A percentile compares a stretch with the other conserved stretches of the same genome.
Conservation (phyloP, 2,888 invertebrate genomes). For the Leucoma salicis region DNA sequence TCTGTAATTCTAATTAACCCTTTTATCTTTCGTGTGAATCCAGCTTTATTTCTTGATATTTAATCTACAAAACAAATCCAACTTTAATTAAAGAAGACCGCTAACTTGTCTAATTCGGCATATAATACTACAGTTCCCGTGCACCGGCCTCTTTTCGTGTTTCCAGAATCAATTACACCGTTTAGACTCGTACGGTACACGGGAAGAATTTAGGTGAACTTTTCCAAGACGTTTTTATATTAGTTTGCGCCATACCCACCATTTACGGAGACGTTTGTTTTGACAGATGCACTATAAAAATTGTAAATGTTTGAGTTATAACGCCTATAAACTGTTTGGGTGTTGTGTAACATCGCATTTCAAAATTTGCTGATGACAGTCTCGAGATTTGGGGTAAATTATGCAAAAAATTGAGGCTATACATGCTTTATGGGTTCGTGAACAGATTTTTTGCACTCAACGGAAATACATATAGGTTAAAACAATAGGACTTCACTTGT, state of each 20-base stretch:
- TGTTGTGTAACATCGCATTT: slow-evolving; percentile 36
- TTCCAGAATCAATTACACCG: slow-evolving; percentile 63
- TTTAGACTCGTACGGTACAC: slow-evolving; percentile 48
- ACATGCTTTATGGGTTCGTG: neutral
- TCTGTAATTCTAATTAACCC: no score
- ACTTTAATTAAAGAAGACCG: slow-evolving; percentile 30
- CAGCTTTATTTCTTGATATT: slow-evolving; percentile 6
- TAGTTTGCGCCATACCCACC: slow-evolving; percentile 31
- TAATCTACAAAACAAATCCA: slow-evolving; percentile 26
- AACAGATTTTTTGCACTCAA: slow-evolving; percentile 41
- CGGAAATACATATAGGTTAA: slow-evolving; percentile 61
- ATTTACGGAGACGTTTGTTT: slow-evolving; percentile 48
- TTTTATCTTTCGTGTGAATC: no score
- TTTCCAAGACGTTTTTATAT: slow-evolving; percentile 38
- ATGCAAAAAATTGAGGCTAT: neutral
- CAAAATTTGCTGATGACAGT: slow-evolving; percentile 41
- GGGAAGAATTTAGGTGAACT: slow-evolving; percentile 53
- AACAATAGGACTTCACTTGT: slow-evolving; percentile 65
- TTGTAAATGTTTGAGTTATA: slow-evolving; percentile 54
- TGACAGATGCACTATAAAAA: slow-evolving; percentile 67
- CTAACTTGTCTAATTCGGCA: slow-evolving; percentile 57
- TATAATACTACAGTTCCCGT: slow-evolving; percentile 23
- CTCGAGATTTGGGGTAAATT: slow-evolving; percentile 1
- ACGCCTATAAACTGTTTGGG: slow-evolving; percentile 43
- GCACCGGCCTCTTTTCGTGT: slow-evolving; percentile 42